These are phyloP conservation scores for Phataginus tetradactyla DNA, from an alignment of 2,797 vertebrate genomes.

Conservation along the genomic window DNA sequence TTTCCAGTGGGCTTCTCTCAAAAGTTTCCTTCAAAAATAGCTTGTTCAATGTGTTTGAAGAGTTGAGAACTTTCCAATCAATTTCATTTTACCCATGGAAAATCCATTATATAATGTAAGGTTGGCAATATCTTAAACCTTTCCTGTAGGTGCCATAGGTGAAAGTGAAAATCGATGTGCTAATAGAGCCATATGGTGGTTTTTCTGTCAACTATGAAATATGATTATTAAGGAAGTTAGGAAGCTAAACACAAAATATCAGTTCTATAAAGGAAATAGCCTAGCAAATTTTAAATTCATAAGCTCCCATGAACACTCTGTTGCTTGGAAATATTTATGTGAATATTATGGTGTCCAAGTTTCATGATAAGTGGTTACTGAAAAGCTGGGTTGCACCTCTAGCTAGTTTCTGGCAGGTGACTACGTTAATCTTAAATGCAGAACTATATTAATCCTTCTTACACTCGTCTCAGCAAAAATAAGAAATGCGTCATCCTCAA, in stretches of 20 bases:
- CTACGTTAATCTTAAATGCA: conserved; percentile 80
- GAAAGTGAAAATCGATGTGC: conserved; percentile 32
- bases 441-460: conserved; percentile 71
- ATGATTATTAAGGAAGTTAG: conserved; percentile 57
- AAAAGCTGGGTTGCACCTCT: conserved; percentile 77
- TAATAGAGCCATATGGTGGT: conserved; percentile 59
- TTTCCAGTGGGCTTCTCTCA: background rate
- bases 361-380: conserved; percentile 77
- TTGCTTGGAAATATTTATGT: conserved; percentile 80
- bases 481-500: conserved; percentile 50
- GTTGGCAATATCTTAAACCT: background rate
- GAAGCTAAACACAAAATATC: conserved; percentile 70
- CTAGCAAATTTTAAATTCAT: conserved; percentile 76
- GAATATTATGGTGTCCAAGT: conserved; percentile 75
- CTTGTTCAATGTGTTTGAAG: background rate
- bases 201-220: conserved; percentile 76
- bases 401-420: conserved; percentile 63
- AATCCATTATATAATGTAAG: background rate
- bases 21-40: background rate
- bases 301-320: conserved; percentile 50
- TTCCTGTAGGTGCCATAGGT: background rate
- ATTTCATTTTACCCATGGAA: background rate
- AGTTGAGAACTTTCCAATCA: background rate
- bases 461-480: conserved; percentile 63
- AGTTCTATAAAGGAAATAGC: conserved; percentile 70